Evolutionary conservation across 2,888 invertebrate species (phyloP), one percentile per base, ranked within the genome.

Genomic region (Muschampia plurimacula): DNA sequence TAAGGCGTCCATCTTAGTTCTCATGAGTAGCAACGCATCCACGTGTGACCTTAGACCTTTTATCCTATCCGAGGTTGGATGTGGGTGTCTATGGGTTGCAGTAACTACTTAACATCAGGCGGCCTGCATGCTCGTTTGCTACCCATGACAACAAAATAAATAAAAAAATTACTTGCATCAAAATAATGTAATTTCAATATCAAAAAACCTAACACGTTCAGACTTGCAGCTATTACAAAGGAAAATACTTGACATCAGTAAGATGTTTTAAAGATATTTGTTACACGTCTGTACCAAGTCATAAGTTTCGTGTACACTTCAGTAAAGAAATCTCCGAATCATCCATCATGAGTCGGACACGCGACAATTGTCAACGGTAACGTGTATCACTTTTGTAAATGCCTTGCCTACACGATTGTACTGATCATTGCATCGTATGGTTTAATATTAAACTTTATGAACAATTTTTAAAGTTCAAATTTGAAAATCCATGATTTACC

Each of bases 341-440:
- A 76, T 77, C 77, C 74, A 76, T 77, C 78, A 78, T 70, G 66
- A 74, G 67, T 46, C 62, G 55, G 63, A 74, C 78, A 76, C 75
- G 74, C 74, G 77, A 70, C 55, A 70, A 59, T 69, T 62, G 62
- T 70, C n/a, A 70, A 70, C 70, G 22, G 70, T 59, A 70, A 70
- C 46, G 10, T 69, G 41, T 49, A 49, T 32, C 67, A 68, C 67
- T 15, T 69, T 55, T 65, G 52, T 64, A 62, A 52, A 59, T 59
- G 36, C 36, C 46, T 65, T 70, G 64, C 46, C 57, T 22, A 65
- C 57, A 70, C 59, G 44, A 59, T 44, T 65, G 32, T 65, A 70
- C 70, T 67, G 28, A 32, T 69, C 12, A 59, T 10, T 4, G 7
- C 8, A 13, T 15, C 13, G 46, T 9, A 8, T 15, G 22, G 10